Conservation (phyloP, 2,888 invertebrate species). For the Epirrita christyi region DNA sequence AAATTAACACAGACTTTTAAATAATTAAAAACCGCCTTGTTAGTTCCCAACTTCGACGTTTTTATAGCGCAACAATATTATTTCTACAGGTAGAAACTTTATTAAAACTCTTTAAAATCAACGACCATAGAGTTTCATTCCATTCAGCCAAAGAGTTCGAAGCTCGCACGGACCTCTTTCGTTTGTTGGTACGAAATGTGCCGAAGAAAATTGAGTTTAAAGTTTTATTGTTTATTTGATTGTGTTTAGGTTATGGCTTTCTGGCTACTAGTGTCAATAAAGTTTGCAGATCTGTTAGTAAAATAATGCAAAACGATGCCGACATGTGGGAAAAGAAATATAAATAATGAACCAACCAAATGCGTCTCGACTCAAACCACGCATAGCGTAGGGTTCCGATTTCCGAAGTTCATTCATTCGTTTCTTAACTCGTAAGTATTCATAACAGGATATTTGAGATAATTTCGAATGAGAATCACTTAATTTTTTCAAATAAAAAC, state of each 20-base stretch:
- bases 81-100: slow-evolving; percentile 34
- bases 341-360: no score
- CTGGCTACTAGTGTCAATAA: slow-evolving; percentile 48
- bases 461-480: no score
- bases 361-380: no score
- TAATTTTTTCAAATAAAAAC: no score
- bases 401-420: no score
- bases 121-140: slow-evolving; percentile 37
- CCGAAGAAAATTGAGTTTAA: slow-evolving; percentile 65
- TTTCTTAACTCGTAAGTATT: no score
- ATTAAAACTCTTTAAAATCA: slow-evolving; percentile 28
- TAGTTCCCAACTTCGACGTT: slow-evolving; percentile 65
- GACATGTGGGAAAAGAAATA: not conserved
- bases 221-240: slow-evolving; percentile 78
- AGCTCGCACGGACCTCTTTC: slow-evolving; percentile 16
- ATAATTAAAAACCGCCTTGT: slow-evolving; percentile 81
- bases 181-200: slow-evolving; percentile 53
- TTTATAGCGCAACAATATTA: slow-evolving; percentile 55
- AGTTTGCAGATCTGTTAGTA: slow-evolving; percentile 11
- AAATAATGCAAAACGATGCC: slow-evolving; percentile 2
- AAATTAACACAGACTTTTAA: slow-evolving; percentile 79
- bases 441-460: no score
- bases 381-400: no score
- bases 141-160: slow-evolving; percentile 21
- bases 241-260: slow-evolving; percentile 47